These are phyloP conservation scores for Nibea coibor DNA, from an alignment of 2,113 vertebrate species.

Conservation along the genomic window DNA sequence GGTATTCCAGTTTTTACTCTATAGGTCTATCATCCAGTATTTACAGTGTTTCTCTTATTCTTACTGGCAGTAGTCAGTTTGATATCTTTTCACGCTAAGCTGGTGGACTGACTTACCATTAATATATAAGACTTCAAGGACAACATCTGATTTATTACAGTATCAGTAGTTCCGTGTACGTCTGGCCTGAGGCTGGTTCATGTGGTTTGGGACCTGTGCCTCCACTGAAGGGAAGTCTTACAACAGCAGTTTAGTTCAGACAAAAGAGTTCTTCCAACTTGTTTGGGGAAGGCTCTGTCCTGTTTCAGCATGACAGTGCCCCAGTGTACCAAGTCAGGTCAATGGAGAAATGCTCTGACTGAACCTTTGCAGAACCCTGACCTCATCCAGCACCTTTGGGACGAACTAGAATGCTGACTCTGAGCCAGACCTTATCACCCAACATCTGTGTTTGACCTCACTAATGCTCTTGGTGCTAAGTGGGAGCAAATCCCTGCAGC, in stretches of 20 bases:
- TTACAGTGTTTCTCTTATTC: not conserved
- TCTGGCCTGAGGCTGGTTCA: not conserved
- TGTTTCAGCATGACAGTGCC: not conserved
- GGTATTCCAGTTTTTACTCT: no score
- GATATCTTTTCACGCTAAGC: not conserved
- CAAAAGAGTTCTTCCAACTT: not conserved
- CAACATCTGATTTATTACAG: not conserved
- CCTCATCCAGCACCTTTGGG: no score
- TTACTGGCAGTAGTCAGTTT: not conserved
- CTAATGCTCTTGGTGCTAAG: not conserved
- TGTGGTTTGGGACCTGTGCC: not conserved
- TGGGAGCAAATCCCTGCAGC: not conserved
- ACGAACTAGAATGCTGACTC: not conserved
- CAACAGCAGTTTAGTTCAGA: no score
- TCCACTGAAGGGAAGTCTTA: not conserved
- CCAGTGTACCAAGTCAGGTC: not conserved
- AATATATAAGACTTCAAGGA: not conserved
- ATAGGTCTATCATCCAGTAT: no score
- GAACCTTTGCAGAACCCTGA: not conserved
- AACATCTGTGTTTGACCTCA: not conserved
- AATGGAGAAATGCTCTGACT: not conserved
- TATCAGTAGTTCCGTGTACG: not conserved
- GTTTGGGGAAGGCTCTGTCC: not conserved
- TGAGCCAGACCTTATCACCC: not conserved
- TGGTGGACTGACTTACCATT: not conserved